phyloP scores from a whole-genome alignment of 2,113 vertebrate genomes.

The Indri indri region DNA sequence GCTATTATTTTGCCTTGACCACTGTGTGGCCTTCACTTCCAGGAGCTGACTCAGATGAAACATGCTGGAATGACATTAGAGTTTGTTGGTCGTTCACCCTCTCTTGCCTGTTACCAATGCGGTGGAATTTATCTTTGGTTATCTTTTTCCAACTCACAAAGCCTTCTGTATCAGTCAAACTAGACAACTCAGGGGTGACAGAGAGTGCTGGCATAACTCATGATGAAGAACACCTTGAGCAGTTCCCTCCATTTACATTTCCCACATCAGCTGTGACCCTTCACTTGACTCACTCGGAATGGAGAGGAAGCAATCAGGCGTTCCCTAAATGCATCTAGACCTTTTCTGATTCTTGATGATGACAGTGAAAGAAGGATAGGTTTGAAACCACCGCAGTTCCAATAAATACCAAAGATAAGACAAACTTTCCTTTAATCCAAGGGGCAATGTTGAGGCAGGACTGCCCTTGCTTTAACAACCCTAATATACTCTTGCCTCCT shows the following conservation, averaged over 20 bases:
- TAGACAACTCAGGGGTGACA: not conserved
- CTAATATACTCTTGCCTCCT: no score
- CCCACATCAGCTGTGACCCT: not conserved
- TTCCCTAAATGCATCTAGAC: not conserved
- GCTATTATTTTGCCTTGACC: not conserved
- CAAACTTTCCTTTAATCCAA: not conserved
- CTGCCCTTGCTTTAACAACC: not conserved
- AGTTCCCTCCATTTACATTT: not conserved
- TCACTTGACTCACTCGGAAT: not conserved
- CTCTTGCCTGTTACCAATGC: not conserved
- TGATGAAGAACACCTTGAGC: not conserved
- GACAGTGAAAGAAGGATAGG: not conserved
- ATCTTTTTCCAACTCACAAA: not conserved
- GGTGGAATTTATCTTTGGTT: not conserved
- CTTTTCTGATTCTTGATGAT: not conserved
- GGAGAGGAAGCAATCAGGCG: not conserved
- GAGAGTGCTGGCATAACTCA: not conserved
- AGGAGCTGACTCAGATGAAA: not conserved
- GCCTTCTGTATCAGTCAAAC: not conserved
- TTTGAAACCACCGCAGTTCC: not conserved
- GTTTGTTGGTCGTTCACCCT: not conserved
- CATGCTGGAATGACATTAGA: not conserved
- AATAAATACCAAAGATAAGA: not conserved
- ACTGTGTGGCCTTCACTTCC: not conserved
- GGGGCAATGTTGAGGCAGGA: no score